Base-by-base conservation (phyloP, 2,797 vertebrate species). In the Gymnoscopelus microlampas region DNA sequence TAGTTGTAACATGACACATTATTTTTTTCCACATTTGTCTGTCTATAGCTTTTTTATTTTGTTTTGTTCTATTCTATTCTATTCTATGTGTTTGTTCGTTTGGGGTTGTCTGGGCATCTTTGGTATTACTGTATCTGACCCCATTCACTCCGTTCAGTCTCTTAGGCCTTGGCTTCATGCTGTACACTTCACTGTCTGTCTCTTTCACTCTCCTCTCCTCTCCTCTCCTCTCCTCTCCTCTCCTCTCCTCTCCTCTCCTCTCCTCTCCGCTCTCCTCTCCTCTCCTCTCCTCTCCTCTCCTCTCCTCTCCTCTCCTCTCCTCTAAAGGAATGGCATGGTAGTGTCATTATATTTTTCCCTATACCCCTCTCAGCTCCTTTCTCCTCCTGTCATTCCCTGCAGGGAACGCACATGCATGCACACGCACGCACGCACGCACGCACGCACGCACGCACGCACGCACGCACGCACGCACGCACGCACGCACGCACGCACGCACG, bases 1-100 rank as follows among this genome's bases (percentile, higher is more conserved):
- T 68, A 76, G 50, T 24, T 35, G 14, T 57, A 15, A 53, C 70
- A 79, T 72, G 74, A 76, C 71, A 63, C 71, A 53, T 76, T 84
- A 63, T 79, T 81, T 76, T 81, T 76, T 59, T 70, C 53, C 53
- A 61, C 74, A 78, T 86, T 79, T 83, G 73, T 82, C 67, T 2
- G 48, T 71, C 72, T 32, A 3, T 74, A 9, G 39, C 8, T 44
- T 61, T 70, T 55, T 29, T 44, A 14, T 24, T 19, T 53, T 66
- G 84, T 75, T 53, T 8, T 9, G 1, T 44, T 9, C 9, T 2
- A 62, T 53, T 82, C 73, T 2, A 62, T 53, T 82, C 73, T 81
- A 63, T 75, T 84, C 73, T 65, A 14, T 62, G 66, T 79, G 73
- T 76, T 79, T 74, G 59, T 76, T 73, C n/a, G 56, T 75, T 80